Percentiles rank a stretch among this genome's conserved stretches.
phyloP scores from a whole-genome alignment of 64 coral and sea anemone genomes.

The Stichodactyla helianthus region DNA sequence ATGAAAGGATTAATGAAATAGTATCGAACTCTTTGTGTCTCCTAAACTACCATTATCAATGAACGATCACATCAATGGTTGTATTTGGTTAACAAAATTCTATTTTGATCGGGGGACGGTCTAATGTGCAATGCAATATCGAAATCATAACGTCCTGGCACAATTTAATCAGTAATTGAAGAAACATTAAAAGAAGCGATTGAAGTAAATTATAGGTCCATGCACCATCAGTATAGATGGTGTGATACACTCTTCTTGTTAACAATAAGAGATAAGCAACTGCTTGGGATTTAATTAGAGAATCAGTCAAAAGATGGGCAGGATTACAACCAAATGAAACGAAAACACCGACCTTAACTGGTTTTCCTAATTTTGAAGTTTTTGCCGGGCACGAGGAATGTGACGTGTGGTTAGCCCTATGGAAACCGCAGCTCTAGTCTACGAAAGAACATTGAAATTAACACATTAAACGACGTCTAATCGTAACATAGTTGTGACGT shows the following conservation, averaged over 20 bases:
- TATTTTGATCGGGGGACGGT: neutral
- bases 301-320: neutral
- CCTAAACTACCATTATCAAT: slow-evolving; percentile 56
- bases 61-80: slow-evolving; percentile 30
- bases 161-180: neutral
- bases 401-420: neutral
- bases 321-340: slow-evolving; percentile 8
- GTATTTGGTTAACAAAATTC: slow-evolving; percentile 71
- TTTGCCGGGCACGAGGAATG: neutral
- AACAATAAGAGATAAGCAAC: neutral
- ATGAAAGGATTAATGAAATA: slow-evolving; percentile 67
- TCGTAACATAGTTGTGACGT: neutral
- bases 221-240: neutral
- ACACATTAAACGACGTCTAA: slow-evolving; percentile 6
- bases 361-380: slow-evolving; percentile 12
- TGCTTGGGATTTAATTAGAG: slow-evolving; percentile 3
- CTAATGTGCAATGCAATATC: slow-evolving; percentile 3
- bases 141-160: neutral
- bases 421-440: neutral
- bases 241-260: neutral
- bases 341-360: neutral
- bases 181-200: neutral
- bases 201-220: neutral
- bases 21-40: slow-evolving; percentile 32
- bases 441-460: slow-evolving; percentile 9